Evolutionary conservation across 2,113 vertebrate species (phyloP).

Genomic region (Neogobius melanostomus): DNA sequence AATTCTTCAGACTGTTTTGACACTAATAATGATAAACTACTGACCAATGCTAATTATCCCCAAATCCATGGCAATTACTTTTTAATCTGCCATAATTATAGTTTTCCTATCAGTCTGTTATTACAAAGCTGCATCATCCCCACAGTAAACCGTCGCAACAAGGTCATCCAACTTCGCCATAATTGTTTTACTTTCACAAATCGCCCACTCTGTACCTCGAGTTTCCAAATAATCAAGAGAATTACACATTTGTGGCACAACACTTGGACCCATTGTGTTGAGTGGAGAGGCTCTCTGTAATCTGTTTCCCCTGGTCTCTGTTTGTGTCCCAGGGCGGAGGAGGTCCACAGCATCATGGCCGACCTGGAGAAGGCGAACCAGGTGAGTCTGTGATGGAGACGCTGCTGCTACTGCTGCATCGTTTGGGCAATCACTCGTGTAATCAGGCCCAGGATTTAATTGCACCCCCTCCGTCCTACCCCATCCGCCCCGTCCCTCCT

Average conservation of each 20-base stretch:
- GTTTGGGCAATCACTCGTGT: constrained; percentile 77
- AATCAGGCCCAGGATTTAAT: constrained; percentile 79
- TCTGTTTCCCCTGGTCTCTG: constrained; percentile 17
- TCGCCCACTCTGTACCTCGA: too few species aligned
- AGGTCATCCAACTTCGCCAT: constrained; percentile 1
- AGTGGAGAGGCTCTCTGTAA: constrained; percentile 23
- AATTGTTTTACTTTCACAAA: neutral
- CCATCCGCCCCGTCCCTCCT: constrained; percentile 19
- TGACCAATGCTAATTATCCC: neutral
- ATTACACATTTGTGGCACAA: constrained; percentile 2
- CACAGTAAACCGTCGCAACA: neutral
- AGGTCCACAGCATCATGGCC: constrained; percentile 89
- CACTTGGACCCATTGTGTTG: neutral
- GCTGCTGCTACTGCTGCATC: constrained; percentile 53
- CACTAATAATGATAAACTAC: neutral
- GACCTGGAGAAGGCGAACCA: constrained; percentile 95
- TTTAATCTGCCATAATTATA: too few species aligned
- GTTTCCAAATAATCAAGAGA: neutral
- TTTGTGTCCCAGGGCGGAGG: constrained; percentile 83
- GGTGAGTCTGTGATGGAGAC: constrained; percentile 83
- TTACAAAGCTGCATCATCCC: neutral
- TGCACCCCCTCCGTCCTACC: constrained; percentile 66
- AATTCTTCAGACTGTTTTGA: neutral
- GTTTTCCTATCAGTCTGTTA: neutral
- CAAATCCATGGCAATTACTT: neutral